Conservation (phyloP, 30 jellyfish, hydroid and myxozoan species). For the Mastigias papua region DNA sequence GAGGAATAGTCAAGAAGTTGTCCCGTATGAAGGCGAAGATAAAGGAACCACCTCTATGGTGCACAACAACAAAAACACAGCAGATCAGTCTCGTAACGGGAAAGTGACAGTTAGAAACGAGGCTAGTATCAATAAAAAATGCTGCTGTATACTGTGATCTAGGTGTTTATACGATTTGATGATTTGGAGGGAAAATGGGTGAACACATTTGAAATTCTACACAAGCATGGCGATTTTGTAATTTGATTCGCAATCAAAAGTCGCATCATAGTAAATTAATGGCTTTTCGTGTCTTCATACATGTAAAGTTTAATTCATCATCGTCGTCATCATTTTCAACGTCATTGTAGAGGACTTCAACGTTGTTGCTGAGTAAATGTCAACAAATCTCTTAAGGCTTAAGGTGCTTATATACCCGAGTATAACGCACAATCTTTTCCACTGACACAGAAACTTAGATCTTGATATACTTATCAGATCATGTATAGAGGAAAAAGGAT, state of each 20-base stretch:
- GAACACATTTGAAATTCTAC: too few species aligned
- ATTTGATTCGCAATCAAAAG: not conserved
- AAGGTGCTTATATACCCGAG: too few species aligned
- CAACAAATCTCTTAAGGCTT: too few species aligned
- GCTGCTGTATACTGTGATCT: constrained; percentile 66
- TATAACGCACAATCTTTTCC: too few species aligned
- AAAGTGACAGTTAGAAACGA: constrained; percentile 31
- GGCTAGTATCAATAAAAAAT: constrained; percentile 41
- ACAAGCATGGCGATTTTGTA: not conserved
- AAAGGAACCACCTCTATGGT: not conserved
- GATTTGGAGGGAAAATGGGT: too few species aligned
- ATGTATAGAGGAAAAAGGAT: too few species aligned
- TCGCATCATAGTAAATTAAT: not conserved
- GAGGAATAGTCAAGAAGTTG: constrained; percentile 20
- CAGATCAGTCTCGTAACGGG: constrained; percentile 62
- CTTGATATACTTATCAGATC: too few species aligned
- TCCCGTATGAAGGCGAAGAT: not conserved
- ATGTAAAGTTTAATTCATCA: not conserved
- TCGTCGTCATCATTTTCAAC: too few species aligned
- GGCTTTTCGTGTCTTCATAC: not conserved
- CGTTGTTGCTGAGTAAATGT: too few species aligned
- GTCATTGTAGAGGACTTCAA: too few species aligned
- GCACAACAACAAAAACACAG: constrained; percentile 4
- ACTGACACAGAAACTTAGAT: too few species aligned
- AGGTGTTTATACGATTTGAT: not conserved